Conservation (phyloP, 2,888 invertebrate species). For the Podabrus alpinus region DNA sequence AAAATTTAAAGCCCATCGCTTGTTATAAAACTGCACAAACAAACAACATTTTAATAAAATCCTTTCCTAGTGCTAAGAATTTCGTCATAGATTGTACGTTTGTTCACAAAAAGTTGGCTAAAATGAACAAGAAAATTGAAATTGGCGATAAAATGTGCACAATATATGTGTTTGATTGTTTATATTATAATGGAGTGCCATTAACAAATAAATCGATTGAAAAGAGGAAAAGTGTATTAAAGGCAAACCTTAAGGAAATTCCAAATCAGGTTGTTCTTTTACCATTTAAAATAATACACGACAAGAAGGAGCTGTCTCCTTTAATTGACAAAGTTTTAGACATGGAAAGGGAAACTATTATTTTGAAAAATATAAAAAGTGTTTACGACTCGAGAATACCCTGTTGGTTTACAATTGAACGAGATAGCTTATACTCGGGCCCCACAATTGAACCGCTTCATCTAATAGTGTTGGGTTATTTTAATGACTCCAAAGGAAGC, state of each 20-base stretch:
- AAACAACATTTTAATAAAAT: slow-evolving; percentile 82
- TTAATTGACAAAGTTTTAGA: slow-evolving; percentile 86
- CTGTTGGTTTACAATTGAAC: slow-evolving; percentile 95
- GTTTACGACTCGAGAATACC: slow-evolving; percentile 85
- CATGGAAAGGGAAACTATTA: slow-evolving; percentile 88
- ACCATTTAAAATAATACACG: slow-evolving; percentile 76
- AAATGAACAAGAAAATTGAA: slow-evolving; percentile 78
- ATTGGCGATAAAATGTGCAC: slow-evolving; percentile 88
- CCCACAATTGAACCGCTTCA: slow-evolving; percentile 95
- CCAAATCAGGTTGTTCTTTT: slow-evolving; percentile 85
- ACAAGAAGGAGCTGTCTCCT: slow-evolving; percentile 72
- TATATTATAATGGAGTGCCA: slow-evolving; percentile 87
- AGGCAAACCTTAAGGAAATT: slow-evolving; percentile 81
- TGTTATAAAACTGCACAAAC: slow-evolving; percentile 83
- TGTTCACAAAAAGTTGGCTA: slow-evolving; percentile 67
- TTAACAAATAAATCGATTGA: slow-evolving; percentile 74
- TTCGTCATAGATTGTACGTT: slow-evolving; percentile 92
- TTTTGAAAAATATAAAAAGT: slow-evolving; percentile 82
- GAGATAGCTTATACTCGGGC: slow-evolving; percentile 90
- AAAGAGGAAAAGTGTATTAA: slow-evolving; percentile 75
- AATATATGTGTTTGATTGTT: slow-evolving; percentile 94
- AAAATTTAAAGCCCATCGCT: slow-evolving; percentile 83
- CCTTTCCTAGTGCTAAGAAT: slow-evolving; percentile 86
- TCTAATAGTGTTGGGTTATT: slow-evolving; percentile 90
- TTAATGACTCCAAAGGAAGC: slow-evolving; percentile 91